phyloP scores from a whole-genome alignment of 2,797 vertebrate genomes.

The Rhadinocentrus ornatus region DNA sequence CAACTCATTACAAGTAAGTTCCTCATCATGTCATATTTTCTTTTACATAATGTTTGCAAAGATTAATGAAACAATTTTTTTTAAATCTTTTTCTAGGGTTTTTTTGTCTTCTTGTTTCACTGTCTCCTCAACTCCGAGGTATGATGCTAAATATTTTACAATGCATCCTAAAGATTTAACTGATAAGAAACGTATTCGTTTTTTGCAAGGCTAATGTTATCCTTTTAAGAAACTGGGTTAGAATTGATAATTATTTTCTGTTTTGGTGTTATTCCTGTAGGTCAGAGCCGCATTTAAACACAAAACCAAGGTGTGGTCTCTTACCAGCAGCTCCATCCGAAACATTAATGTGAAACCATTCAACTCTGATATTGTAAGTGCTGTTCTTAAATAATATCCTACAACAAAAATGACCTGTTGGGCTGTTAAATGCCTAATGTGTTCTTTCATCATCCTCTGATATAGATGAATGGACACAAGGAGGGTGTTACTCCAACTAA shows the following conservation, averaged over 20 bases:
- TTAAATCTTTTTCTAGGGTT: conserved; percentile 83
- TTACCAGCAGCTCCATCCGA: conserved; percentile 92
- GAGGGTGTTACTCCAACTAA: conserved; percentile 88
- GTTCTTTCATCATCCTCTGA: conserved; percentile 33
- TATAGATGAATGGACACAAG: conserved; percentile 92
- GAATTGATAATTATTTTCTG: neutral
- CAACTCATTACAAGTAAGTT: conserved; percentile 93
- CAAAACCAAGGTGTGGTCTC: conserved; percentile 98
- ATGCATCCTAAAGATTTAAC: neutral
- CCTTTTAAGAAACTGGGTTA: neutral
- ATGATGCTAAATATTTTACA: conserved; percentile 21
- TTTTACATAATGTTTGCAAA: neutral
- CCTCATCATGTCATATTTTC: neutral
- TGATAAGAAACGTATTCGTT: neutral
- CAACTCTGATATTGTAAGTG: conserved; percentile 94
- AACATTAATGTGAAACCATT: conserved; percentile 92
- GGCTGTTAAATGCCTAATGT: conserved; percentile 11
- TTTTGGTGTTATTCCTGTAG: conserved; percentile 69
- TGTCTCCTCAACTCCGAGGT: conserved; percentile 99
- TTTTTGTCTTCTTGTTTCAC: conserved; percentile 99
- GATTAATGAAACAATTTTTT: conserved; percentile 3
- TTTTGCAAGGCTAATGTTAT: neutral
- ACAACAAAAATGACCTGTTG: neutral
- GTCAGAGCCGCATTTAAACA: conserved; percentile 98
- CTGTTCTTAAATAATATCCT: neutral